Conservation (phyloP, 2,888 invertebrate genomes). For the Tachina grossa region DNA sequence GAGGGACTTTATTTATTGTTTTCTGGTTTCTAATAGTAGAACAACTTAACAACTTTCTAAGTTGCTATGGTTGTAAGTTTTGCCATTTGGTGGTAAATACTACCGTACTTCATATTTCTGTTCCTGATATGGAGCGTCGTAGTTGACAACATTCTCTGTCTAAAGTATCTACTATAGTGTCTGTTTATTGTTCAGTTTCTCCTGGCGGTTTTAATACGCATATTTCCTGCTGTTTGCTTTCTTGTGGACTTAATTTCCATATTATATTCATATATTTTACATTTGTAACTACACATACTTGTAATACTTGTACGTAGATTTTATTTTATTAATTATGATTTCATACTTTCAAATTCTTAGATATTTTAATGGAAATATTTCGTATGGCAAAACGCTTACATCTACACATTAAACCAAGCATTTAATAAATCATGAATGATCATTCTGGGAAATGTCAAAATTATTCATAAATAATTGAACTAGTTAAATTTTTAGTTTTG, state of each 20-base stretch:
- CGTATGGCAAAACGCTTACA: conserved; percentile 58
- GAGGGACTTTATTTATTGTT: conserved; percentile 70
- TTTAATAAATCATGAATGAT: neutral
- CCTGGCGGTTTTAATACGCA: conserved; percentile 48
- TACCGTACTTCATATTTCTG: neutral
- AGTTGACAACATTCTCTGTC: neutral
- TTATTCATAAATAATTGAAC: too few relatives aligned
- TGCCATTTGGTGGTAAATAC: neutral
- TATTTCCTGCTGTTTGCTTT: conserved; percentile 3
- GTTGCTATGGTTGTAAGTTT: conserved; percentile 52
- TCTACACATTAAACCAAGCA: neutral
- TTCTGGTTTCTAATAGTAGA: conserved; percentile 60
- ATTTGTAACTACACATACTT: conserved; percentile 72
- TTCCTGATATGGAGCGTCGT: conserved; percentile 1
- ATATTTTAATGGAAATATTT: conserved; percentile 57
- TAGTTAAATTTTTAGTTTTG: too few relatives aligned
- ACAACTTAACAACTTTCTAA: conserved; percentile 63
- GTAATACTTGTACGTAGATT: conserved; percentile 63
- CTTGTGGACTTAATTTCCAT: conserved; percentile 49
- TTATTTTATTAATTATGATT: conserved; percentile 76
- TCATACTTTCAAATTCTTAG: conserved; percentile 62
- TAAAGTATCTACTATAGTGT: conserved; percentile 11
- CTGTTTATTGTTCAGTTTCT: conserved; percentile 47
- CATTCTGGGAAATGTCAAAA: too few relatives aligned
- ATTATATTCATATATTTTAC: conserved; percentile 56